Conservation (phyloP, 2,113 vertebrate genomes). For the Copsychus sechellarum region DNA sequence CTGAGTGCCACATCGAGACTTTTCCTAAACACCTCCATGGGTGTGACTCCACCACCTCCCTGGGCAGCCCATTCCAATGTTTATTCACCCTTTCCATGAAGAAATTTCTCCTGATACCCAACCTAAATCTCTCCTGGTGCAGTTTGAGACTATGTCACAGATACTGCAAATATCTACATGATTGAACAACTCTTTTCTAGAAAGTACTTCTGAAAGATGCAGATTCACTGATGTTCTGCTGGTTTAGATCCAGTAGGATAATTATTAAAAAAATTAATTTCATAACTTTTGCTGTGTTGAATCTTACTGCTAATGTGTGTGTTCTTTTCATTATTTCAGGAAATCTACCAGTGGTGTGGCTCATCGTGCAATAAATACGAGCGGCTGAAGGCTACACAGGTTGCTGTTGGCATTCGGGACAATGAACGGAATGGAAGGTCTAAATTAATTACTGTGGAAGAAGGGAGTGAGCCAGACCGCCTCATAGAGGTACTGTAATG, state of each 20-base stretch:
- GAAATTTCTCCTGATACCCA: background rate
- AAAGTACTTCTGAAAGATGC: background rate
- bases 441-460: conserved; percentile 82
- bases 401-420: conserved; percentile 88
- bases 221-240: background rate
- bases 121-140: background rate
- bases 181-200: background rate
- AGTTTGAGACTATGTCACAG: background rate
- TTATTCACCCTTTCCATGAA: background rate
- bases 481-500: conserved; percentile 74
- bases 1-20: background rate
- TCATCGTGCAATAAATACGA: conserved; percentile 88
- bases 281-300: background rate
- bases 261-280: background rate
- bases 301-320: background rate
- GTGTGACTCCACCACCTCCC: background rate
- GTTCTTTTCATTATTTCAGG: conserved; percentile 67
- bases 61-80: background rate
- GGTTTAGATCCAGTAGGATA: background rate
- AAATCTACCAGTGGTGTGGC: conserved; percentile 92
- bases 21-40: background rate
- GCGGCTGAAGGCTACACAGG: conserved; percentile 85
- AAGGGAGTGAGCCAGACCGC: conserved; percentile 77
- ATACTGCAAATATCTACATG: background rate
- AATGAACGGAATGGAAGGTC: conserved; percentile 87